A percentile compares a stretch with the other conserved stretches of the same genome.
phyloP scores from a whole-genome alignment of 2,797 vertebrate species.

The Jordanella pulchra region DNA sequence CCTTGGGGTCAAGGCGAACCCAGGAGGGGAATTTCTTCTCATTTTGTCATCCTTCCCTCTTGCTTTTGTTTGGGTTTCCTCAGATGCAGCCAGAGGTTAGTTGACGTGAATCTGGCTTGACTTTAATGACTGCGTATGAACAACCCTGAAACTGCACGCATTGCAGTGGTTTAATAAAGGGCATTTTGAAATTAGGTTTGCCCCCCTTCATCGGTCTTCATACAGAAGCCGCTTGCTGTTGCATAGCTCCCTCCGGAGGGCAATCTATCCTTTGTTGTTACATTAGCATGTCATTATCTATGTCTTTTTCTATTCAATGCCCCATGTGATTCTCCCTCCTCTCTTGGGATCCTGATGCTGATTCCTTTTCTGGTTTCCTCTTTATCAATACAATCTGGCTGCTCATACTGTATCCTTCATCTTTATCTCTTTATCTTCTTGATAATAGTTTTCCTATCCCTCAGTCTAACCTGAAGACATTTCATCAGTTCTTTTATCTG shows the following conservation, averaged over 20 bases:
- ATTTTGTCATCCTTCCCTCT: constrained; percentile 27
- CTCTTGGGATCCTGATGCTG: constrained; percentile 42
- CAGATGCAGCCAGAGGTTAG: constrained; percentile 20
- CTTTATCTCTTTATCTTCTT: constrained; percentile 21
- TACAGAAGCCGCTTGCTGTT: constrained; percentile 44
- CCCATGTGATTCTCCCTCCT: constrained; percentile 37
- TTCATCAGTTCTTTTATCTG: constrained; percentile 24
- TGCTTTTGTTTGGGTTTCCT: constrained; percentile 24
- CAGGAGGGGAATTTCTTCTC: background rate
- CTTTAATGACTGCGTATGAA: constrained; percentile 37
- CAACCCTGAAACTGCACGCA: constrained; percentile 45
- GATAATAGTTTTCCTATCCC: constrained; percentile 15
- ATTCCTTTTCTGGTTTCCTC: constrained; percentile 17
- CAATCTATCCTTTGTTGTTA: constrained; percentile 68
- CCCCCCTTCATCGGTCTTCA: constrained; percentile 35
- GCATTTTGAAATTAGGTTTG: constrained; percentile 44
- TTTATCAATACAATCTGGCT: constrained; percentile 21
- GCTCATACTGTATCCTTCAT: constrained; percentile 14
- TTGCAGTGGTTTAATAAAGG: constrained; percentile 52
- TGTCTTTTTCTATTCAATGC: constrained; percentile 58
- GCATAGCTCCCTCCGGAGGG: constrained; percentile 65
- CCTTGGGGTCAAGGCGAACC: constrained; percentile 2
- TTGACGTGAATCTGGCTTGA: constrained; percentile 29
- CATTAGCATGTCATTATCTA: constrained; percentile 75
- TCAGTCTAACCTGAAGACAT: constrained; percentile 20